Evolutionary conservation across 2,888 invertebrate species (phyloP), one percentile per base, ranked within the genome.

Genomic region (Malacosoma neustria): DNA sequence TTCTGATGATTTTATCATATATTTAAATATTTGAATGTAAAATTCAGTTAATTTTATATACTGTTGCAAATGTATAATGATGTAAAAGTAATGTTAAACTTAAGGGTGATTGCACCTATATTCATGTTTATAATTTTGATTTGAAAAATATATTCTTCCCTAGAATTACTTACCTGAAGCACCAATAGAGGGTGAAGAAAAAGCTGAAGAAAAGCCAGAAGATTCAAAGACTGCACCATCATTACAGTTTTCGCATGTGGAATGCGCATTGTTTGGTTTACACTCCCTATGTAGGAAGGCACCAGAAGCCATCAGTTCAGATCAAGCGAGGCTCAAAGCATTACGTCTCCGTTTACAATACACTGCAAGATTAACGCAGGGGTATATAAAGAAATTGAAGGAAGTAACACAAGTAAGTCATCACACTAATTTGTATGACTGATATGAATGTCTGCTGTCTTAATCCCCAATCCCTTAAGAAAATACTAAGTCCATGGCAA

Each of bases 201-300:
- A 89, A 36, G 64, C 64, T 36, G 63, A 65, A 36, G 68, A 62
- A 4, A 72, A 71, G 70, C 13, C 55, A 30, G 81, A 79, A 40
- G 79, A 79, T 13, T 36, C 48, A 3, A 65, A 73, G 30, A 80
- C 91, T 32, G 89, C 92, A 45, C 96, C 96, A n/a, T 92, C 94
- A 42, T 89, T 98, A 34, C 93, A 97, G 68, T 98, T 98, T 66
- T 95, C 97, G 29, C 93, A 94, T 63, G 95, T 98, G 2, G 98
- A 98, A 81, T 96, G 96, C 84, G 88, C 97, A 29, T 87, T 98
- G 54, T 97, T 89, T 64, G 88, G 89, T 7, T 76, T 92, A 32
- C 92, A 92, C 59, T 92, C 93, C 37, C 67, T 98, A 33, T 95
- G 93, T 37, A 89, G 92, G 45, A 93, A 93, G 60, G 88, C 89